These are phyloP conservation scores for Eledone cirrhosa DNA, from an alignment of 2,888 invertebrate genomes.

Conservation along the genomic window DNA sequence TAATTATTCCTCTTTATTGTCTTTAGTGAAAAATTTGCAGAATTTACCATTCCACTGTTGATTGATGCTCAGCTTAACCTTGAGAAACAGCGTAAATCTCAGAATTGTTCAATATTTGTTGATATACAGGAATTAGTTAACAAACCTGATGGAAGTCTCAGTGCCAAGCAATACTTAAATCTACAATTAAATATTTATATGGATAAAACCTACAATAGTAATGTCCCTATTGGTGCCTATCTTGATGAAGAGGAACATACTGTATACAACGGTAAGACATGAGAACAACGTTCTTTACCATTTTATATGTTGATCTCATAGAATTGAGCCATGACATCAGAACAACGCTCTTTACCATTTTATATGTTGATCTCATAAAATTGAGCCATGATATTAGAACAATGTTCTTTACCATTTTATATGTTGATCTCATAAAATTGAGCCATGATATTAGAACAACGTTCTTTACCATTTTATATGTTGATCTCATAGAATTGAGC, in stretches of 20 bases:
- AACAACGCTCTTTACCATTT: not conserved
- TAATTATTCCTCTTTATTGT: not conserved
- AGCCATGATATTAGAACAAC: not conserved
- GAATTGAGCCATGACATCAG: not conserved
- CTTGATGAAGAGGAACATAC: constrained; percentile 61
- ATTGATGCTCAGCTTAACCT: constrained; percentile 63
- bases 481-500: too few species aligned
- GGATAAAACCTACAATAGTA: constrained; percentile 38
- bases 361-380: too few species aligned
- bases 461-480: not conserved
- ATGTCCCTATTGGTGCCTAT: constrained; percentile 53
- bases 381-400: not conserved
- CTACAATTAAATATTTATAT: constrained; percentile 55
- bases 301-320: too few species aligned
- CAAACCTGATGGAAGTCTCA: constrained; percentile 51
- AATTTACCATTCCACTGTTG: constrained; percentile 62
- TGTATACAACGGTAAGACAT: constrained; percentile 53
- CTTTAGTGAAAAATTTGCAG: constrained; percentile 63
- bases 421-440: too few species aligned
- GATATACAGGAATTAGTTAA: constrained; percentile 55
- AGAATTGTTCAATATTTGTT: not conserved
- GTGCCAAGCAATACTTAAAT: constrained; percentile 56
- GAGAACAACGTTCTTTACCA: not conserved
- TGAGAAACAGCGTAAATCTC: constrained; percentile 48
- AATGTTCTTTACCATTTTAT: not conserved